Percentiles rank a stretch among this genome's conserved stretches.
phyloP scores from a whole-genome alignment of 2,113 vertebrate genomes.

The Felis chaus region DNA sequence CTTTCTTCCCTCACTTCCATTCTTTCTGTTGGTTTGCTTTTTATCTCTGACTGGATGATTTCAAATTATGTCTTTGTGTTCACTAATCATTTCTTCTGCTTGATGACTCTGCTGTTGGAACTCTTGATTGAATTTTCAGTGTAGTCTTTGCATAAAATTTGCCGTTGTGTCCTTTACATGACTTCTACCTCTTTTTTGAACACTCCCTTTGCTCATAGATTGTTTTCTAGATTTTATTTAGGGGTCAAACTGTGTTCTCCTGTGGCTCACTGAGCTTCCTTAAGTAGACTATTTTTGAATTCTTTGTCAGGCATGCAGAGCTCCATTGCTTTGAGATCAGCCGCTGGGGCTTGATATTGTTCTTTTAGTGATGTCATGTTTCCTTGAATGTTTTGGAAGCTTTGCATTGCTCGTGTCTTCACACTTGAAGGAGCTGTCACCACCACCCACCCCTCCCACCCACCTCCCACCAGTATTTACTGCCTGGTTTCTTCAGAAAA shows the following conservation, averaged over 20 bases:
- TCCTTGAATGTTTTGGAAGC: background rate
- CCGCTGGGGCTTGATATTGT: background rate
- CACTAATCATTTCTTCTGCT: background rate
- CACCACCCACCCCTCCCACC: no score
- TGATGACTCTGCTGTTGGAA: background rate
- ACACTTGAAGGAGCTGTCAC: no score
- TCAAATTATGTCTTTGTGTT: background rate
- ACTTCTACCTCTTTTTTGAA: background rate
- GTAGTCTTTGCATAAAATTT: background rate
- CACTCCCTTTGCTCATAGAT: background rate
- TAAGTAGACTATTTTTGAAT: background rate
- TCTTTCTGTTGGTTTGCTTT: background rate
- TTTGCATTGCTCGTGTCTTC: no score
- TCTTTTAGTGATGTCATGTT: background rate
- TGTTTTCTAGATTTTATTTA: background rate
- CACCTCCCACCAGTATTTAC: no score
- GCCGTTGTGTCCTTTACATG: background rate
- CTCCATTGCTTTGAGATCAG: background rate
- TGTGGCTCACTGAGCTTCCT: background rate
- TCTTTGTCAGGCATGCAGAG: background rate
- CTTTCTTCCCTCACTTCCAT: background rate
- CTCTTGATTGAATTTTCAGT: background rate
- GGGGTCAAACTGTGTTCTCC: background rate
- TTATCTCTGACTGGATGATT: background rate
- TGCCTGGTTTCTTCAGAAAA: no score